phyloP scores from a whole-genome alignment of 2,113 vertebrate species.

The Centrocercus urophasianus region DNA sequence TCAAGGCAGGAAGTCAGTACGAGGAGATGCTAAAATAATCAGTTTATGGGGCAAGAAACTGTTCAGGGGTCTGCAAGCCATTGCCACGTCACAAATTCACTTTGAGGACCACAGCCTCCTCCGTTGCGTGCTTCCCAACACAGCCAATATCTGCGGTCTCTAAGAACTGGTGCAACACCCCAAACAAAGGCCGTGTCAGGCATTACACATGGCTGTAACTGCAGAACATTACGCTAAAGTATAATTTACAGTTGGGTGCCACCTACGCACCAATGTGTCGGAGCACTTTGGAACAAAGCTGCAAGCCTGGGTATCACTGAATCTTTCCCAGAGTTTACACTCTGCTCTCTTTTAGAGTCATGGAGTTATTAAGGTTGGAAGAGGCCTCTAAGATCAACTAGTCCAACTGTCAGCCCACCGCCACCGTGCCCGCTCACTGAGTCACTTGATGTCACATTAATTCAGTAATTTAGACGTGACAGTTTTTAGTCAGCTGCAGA shows the following conservation, averaged over 20 bases:
- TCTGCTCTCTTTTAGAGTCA: not conserved
- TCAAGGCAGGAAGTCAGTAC: not conserved
- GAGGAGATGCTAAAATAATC: not conserved
- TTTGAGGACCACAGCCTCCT: not conserved
- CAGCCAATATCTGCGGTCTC: not conserved
- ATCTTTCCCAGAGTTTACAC: not conserved
- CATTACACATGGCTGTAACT: not conserved
- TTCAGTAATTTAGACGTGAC: not conserved
- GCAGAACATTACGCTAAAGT: accelerated
- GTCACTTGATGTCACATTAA: too few relatives aligned
- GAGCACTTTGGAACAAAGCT: not conserved
- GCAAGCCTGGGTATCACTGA: not conserved
- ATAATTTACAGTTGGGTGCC: not conserved
- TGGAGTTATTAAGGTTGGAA: not conserved
- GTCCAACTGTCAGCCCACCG: too few relatives aligned
- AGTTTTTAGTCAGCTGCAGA: not conserved
- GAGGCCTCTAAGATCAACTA: too few relatives aligned
- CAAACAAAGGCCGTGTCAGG: not conserved
- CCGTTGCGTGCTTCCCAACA: not conserved
- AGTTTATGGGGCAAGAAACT: not conserved
- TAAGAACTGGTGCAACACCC: not conserved
- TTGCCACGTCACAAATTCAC: not conserved
- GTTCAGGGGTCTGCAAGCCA: not conserved
- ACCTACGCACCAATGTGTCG: not conserved
- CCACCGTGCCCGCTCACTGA: too few relatives aligned